Percentiles rank a stretch among this genome's conserved stretches.
phyloP scores from a whole-genome alignment of 2,888 invertebrate species.

The Scotopteryx bipunctaria region DNA sequence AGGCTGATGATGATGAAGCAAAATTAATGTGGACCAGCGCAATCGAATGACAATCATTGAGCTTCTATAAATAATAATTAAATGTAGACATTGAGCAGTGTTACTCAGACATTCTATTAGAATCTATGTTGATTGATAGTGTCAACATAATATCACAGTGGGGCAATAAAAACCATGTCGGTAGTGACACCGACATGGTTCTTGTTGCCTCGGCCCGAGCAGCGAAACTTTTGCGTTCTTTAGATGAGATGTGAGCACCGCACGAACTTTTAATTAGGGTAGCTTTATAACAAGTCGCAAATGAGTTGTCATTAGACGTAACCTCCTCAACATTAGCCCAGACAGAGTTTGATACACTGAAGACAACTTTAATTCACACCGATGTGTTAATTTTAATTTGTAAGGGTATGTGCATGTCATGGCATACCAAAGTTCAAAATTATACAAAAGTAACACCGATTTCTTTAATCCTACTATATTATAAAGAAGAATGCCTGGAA shows the following conservation, averaged over 20 bases:
- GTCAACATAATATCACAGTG: background rate
- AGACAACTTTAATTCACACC: background rate
- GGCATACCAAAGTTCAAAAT: background rate
- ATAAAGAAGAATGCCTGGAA: too few species aligned
- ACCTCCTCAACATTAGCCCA: conserved; percentile 17
- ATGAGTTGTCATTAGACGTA: conserved; percentile 49
- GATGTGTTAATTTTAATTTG: background rate
- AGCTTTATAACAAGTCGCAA: conserved; percentile 60
- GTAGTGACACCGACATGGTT: too few species aligned
- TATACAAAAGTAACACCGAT: too few species aligned
- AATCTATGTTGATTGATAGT: background rate
- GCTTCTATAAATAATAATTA: too few species aligned
- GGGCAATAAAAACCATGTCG: too few species aligned
- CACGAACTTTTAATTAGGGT: conserved; percentile 67
- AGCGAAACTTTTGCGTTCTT: conserved; percentile 15
- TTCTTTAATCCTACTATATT: too few species aligned
- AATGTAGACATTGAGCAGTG: too few species aligned
- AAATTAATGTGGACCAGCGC: too few species aligned
- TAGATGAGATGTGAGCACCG: conserved; percentile 27
- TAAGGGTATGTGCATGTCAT: background rate
- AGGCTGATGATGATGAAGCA: too few species aligned
- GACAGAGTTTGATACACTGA: background rate
- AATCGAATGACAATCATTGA: too few species aligned
- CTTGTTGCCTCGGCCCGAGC: too few species aligned
- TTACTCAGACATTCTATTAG: too few species aligned